A percentile compares a stretch with the other conserved stretches of the same genome.
Evolutionary conservation across 2,888 invertebrate genomes (phyloP).

Genomic region (Aplocera efformata): DNA sequence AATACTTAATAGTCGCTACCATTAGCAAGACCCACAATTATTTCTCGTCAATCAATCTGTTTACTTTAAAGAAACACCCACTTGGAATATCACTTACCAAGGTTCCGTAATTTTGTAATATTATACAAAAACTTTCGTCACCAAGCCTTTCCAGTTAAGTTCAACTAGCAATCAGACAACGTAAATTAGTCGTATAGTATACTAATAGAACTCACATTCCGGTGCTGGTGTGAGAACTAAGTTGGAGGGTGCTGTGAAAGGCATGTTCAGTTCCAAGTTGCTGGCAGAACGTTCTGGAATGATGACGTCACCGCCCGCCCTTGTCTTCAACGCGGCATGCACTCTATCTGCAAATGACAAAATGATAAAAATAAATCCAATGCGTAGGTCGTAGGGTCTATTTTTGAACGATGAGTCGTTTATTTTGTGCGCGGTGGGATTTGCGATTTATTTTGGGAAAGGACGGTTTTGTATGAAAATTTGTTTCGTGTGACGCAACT

Average conservation of each 20-base stretch:
- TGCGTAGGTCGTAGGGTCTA: slow-evolving; percentile 14
- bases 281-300: slow-evolving; percentile 62
- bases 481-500: slow-evolving; percentile 8
- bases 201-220: slow-evolving; percentile 58
- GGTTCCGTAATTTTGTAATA: too few species aligned
- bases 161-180: not conserved
- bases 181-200: not conserved
- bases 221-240: slow-evolving; percentile 73
- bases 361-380: slow-evolving; percentile 9
- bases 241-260: slow-evolving; percentile 65
- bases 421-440: slow-evolving; percentile 21
- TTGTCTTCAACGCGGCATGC: slow-evolving; percentile 54
- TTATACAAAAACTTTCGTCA: too few species aligned
- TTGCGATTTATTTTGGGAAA: slow-evolving; percentile 24
- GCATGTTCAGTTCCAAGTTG: slow-evolving; percentile 62
- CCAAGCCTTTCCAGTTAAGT: too few species aligned
- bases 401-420: slow-evolving; percentile 22
- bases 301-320: slow-evolving; percentile 72
- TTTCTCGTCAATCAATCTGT: too few species aligned
- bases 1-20: too few species aligned
- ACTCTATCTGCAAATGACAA: slow-evolving; percentile 58
- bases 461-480: slow-evolving; percentile 16
- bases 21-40: too few species aligned
- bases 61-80: too few species aligned
- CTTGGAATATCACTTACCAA: too few species aligned